Conservation (phyloP, 2,797 vertebrate genomes). For the Pagetopsis macropterus region DNA sequence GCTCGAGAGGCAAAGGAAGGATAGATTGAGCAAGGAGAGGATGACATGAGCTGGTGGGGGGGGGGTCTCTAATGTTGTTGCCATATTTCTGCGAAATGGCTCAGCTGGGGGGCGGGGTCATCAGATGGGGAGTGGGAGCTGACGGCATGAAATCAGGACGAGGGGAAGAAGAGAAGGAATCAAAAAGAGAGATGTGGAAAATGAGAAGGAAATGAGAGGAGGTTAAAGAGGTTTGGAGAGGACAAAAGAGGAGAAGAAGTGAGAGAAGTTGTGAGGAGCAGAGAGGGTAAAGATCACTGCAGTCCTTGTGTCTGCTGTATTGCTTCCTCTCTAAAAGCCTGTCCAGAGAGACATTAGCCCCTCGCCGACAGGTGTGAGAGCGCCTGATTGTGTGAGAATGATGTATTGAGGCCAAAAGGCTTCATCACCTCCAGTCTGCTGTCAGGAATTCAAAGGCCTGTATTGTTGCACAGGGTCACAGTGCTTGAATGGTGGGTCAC, state of each 20-base stretch:
- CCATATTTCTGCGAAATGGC: conserved; percentile 80
- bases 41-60: conserved; percentile 49
- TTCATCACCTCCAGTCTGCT: conserved; percentile 70
- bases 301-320: conserved; percentile 62
- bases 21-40: conserved; percentile 26
- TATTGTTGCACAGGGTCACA: conserved; percentile 70
- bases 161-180: conserved; percentile 5
- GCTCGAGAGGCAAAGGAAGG: conserved; percentile 25
- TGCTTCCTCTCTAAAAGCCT: conserved; percentile 71
- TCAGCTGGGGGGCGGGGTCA: conserved; percentile 61
- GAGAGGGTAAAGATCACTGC: conserved; percentile 71
- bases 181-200: background rate
- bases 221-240: background rate
- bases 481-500: conserved; percentile 65
- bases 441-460: conserved; percentile 73
- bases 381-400: conserved; percentile 68
- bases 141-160: conserved; percentile 58
- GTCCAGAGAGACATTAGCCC: conserved; percentile 68
- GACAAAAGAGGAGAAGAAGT: conserved; percentile 58
- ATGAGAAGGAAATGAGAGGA: too few relatives aligned
- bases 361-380: conserved; percentile 58
- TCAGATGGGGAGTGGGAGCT: conserved; percentile 31
- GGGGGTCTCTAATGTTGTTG: conserved; percentile 69
- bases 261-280: conserved; percentile 37
- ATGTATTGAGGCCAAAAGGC: conserved; percentile 76